These are phyloP conservation scores for Chloropsis hardwickii DNA, from an alignment of 2,113 vertebrate genomes.

Conservation along the genomic window DNA sequence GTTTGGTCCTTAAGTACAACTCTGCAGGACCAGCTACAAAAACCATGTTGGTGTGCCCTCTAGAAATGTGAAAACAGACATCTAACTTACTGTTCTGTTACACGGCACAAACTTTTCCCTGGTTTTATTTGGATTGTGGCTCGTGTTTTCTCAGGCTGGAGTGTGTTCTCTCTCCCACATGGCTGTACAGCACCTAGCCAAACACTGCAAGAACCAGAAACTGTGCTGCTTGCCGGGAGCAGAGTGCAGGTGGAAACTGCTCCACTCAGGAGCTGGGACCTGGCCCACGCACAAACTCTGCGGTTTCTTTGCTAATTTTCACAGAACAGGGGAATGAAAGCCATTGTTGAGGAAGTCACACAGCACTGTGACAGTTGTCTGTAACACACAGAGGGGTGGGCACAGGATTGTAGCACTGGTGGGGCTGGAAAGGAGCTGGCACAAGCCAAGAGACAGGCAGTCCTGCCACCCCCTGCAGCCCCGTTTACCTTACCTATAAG, in stretches of 20 bases:
- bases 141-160: neutral
- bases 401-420: neutral
- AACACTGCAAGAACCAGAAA: neutral
- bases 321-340: neutral
- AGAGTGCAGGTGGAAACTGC: neutral
- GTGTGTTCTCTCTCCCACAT: neutral
- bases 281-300: neutral
- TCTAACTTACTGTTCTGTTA: neutral
- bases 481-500: neutral
- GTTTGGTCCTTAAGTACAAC: neutral
- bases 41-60: neutral
- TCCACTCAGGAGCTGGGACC: neutral
- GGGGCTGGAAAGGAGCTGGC: neutral
- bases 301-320: neutral
- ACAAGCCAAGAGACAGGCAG: neutral
- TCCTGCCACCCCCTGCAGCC: neutral
- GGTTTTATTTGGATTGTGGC: neutral
- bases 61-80: neutral
- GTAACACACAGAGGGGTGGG: neutral
- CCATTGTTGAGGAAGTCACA: neutral
- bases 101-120: neutral
- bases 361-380: neutral
- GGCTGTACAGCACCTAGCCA: neutral
- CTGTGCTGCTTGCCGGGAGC: neutral
- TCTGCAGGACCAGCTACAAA: neutral